Evolutionary conservation across 2,113 vertebrate genomes (phyloP).

Genomic region (Halichoerus grypus): DNA sequence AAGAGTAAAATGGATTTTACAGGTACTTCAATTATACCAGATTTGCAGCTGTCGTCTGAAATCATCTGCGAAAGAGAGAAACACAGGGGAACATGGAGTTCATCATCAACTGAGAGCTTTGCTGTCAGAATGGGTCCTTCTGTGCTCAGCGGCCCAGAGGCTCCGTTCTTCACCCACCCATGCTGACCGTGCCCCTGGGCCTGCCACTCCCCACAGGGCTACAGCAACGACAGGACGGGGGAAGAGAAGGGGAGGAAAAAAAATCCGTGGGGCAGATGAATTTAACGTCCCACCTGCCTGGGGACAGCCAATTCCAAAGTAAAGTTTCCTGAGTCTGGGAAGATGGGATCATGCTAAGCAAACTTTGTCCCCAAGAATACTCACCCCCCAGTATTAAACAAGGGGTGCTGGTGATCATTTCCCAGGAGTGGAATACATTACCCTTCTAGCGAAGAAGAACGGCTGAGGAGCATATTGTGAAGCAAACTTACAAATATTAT

Average conservation of each 20-base stretch:
- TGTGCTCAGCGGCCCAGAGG: neutral
- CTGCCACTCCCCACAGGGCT: neutral
- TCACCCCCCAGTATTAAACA: neutral
- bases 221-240: neutral
- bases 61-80: neutral
- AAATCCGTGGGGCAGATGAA: neutral
- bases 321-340: slow-evolving; percentile 42
- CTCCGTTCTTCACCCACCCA: neutral
- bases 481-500: neutral
- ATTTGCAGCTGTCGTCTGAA: neutral
- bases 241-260: neutral
- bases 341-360: neutral
- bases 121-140: rapidly evolving
- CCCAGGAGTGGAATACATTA: slow-evolving; percentile 23
- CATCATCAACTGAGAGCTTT: neutral
- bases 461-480: neutral
- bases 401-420: slow-evolving; percentile 28
- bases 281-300: neutral
- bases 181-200: neutral
- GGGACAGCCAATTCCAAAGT: neutral
- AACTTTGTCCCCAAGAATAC: slow-evolving; percentile 37
- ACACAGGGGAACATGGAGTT: rapidly evolving
- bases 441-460: slow-evolving; percentile 58
- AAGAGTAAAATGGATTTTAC: neutral
- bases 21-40: neutral